phyloP scores from a whole-genome alignment of 2,797 vertebrate species.

The Poeciliopsis presidionis region DNA sequence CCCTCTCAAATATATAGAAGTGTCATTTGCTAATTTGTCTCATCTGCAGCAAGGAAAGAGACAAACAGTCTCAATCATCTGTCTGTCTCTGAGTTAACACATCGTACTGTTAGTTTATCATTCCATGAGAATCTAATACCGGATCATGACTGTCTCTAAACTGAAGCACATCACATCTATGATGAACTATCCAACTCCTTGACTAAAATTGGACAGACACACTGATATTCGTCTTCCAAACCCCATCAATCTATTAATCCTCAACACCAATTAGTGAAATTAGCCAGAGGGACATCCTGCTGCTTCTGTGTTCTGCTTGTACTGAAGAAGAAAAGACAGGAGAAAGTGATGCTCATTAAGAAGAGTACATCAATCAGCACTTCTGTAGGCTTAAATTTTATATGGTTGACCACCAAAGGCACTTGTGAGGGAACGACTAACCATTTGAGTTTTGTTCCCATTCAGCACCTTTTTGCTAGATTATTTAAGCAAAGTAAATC shows the following conservation, averaged over 20 bases:
- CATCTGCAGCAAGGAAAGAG: conserved; percentile 20
- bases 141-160: too few relatives aligned
- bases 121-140: too few relatives aligned
- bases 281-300: conserved; percentile 25
- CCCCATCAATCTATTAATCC: conserved; percentile 37
- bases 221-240: conserved; percentile 26
- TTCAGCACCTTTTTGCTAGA: neutral
- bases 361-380: conserved; percentile 33
- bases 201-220: conserved; percentile 7
- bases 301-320: conserved; percentile 22
- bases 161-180: neutral
- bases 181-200: neutral
- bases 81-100: conserved; percentile 52
- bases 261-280: conserved; percentile 47
- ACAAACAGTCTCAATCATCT: conserved; percentile 48
- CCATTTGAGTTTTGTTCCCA: conserved; percentile 3
- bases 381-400: conserved; percentile 29
- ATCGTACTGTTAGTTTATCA: too few relatives aligned
- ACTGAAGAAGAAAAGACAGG: conserved; percentile 26
- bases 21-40: conserved; percentile 61
- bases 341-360: conserved; percentile 29
- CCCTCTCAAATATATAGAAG: conserved; percentile 30
- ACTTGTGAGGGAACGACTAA: conserved; percentile 21
- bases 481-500: neutral
- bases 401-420: conserved; percentile 34